phyloP scores from a whole-genome alignment of 2,113 vertebrate genomes.

The Gobius niger region DNA sequence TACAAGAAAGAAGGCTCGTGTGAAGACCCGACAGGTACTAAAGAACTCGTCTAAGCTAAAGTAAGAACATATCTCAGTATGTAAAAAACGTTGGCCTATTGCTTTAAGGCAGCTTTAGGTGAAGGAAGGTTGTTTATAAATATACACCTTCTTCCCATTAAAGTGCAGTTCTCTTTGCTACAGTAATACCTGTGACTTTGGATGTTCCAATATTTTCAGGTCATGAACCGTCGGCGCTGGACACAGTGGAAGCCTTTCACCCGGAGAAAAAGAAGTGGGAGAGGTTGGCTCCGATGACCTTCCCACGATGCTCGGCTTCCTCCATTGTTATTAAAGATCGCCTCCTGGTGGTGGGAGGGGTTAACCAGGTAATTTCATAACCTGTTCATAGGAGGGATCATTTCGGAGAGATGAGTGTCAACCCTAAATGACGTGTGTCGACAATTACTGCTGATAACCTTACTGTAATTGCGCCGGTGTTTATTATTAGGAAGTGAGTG shows the following conservation, averaged over 20 bases:
- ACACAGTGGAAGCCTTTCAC: constrained; percentile 89
- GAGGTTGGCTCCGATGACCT: constrained; percentile 85
- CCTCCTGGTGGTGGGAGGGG: constrained; percentile 91
- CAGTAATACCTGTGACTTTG: neutral
- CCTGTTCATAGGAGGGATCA: neutral
- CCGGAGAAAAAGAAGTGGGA: constrained; percentile 94
- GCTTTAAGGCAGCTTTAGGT: too few relatives aligned
- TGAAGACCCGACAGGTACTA: too few relatives aligned
- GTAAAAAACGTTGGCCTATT: too few relatives aligned
- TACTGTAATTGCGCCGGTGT: neutral
- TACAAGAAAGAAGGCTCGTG: too few relatives aligned
- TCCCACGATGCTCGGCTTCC: constrained; percentile 91
- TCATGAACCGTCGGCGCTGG: constrained; percentile 90
- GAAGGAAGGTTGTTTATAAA: too few relatives aligned
- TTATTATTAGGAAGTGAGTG: constrained; percentile 1
- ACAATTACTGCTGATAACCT: neutral
- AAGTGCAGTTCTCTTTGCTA: neutral
- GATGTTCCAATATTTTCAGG: constrained; percentile 70
- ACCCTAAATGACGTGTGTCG: neutral
- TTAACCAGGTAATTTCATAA: constrained; percentile 75
- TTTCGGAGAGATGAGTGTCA: neutral
- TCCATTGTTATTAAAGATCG: constrained; percentile 87
- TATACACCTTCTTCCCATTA: neutral
- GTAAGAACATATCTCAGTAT: too few relatives aligned
- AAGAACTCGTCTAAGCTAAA: too few relatives aligned